Conservation (phyloP, 2,797 vertebrate species). For the Enteromius trimaculatus region DNA sequence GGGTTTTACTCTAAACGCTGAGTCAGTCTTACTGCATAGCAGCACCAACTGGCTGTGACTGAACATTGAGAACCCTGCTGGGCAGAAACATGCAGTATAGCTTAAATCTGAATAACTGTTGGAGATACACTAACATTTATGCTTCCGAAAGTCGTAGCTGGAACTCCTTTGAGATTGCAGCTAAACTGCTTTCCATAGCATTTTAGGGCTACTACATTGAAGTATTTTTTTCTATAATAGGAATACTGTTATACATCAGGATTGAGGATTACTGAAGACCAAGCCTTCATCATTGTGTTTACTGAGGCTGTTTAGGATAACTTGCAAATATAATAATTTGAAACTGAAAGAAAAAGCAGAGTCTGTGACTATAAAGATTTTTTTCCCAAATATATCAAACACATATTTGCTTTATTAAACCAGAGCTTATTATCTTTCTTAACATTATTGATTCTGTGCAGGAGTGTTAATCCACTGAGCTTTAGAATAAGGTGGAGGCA, state of each 20-base stretch:
- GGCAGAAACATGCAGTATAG: conserved; percentile 35
- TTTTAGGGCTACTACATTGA: not conserved
- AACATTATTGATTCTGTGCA: conserved; percentile 13
- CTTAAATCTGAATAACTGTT: conserved; percentile 15
- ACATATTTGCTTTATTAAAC: not conserved
- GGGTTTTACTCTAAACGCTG: conserved; percentile 68
- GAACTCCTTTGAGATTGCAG: not conserved
- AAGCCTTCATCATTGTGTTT: not conserved
- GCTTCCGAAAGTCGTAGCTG: not conserved
- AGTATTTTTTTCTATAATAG: not conserved
- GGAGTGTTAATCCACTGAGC: conserved; percentile 20
- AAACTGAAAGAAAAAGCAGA: not conserved
- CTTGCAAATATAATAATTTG: not conserved
- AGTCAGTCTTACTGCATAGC: conserved; percentile 76
- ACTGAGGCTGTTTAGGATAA: not conserved
- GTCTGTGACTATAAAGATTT: not conserved
- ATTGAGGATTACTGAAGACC: conserved; percentile 5
- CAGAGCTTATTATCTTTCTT: not conserved
- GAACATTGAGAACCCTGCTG: conserved; percentile 39
- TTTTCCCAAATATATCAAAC: not conserved
- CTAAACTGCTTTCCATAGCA: not conserved
- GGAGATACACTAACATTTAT: conserved; percentile 17
- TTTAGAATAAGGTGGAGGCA: not conserved
- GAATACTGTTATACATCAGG: not conserved
- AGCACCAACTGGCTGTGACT: conserved; percentile 68